Base-by-base conservation (phyloP, 2,797 vertebrate species). In the Hipposideros larvatus region DNA sequence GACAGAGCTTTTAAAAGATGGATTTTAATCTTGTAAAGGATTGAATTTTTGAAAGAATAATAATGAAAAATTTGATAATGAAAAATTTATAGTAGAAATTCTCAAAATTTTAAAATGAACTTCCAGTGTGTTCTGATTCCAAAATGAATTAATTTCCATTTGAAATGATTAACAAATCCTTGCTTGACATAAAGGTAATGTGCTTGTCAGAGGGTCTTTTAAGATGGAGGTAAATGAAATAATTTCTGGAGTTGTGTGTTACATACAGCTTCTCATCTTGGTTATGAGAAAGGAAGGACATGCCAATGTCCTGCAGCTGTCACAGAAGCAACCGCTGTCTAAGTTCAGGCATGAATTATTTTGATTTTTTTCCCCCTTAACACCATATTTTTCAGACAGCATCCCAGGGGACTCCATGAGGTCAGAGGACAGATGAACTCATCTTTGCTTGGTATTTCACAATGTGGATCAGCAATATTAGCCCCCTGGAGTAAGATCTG, bases 391-490 rank as follows among this genome's bases (percentile, higher is more conserved):
- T 95, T 92, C 10, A 48, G 34, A 71, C 3, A 87, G 28, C 37
- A n/a, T 84, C 31, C 26, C 61, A 83, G 18, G 31, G n/a, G 88
- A 37, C 7, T 87, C 24, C 15, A 13, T 66, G 48, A 75, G 46
- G 82, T 78, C 26, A n/a, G 14, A 68, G 53, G 26, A 22, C 87
- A 80, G 46, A 15, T 31, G 4, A 37, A 70, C 9, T 90, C 75
- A 87, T 74, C 34, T 95, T 95, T 93, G 37, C 24, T 68, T 11
- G 84, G 16, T 68, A 74, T 94, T 90, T 97, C 34, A 63, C 11
- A 89, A 19, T 80, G 11, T 95, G 70, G 28, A 59, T 83, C 37
- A 77, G 22, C 61, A 91, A 16, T 63, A 46, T 57, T 63, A 80
- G 46, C 10, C 53, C 48, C 43, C 75, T 77, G 48, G 34, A 68